Conservation (phyloP, 2,888 invertebrate genomes). For the Pseudococcus jackbeardsleyi region DNA sequence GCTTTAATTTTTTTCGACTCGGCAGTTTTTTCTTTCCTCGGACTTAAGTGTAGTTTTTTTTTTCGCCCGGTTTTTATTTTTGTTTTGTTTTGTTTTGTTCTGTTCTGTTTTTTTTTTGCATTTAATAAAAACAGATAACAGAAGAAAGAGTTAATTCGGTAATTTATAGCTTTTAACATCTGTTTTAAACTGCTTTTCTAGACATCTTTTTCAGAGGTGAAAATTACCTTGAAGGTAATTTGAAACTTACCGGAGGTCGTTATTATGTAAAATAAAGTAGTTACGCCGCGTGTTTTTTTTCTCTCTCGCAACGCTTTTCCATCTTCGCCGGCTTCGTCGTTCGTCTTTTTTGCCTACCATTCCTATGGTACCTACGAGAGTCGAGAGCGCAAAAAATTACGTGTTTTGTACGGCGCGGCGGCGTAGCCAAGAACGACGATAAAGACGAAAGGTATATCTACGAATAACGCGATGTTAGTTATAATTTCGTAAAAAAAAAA, state of each 20-base stretch:
- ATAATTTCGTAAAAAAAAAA: background rate
- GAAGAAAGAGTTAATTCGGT: slow-evolving; percentile 63
- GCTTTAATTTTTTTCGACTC: slow-evolving; percentile 50
- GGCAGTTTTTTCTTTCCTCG: background rate
- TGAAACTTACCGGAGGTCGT: slow-evolving; percentile 60
- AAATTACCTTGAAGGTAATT: slow-evolving; percentile 63
- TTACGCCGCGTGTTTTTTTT: slow-evolving; percentile 36
- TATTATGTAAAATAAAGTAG: slow-evolving; percentile 63
- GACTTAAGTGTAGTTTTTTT: slow-evolving; percentile 37
- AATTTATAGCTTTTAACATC: slow-evolving; percentile 63
- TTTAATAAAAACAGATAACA: slow-evolving; percentile 64
- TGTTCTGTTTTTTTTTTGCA: slow-evolving; percentile 45
- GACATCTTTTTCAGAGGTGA: slow-evolving; percentile 64
- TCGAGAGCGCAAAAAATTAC: background rate
- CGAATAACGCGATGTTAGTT: background rate
- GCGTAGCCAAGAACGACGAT: background rate
- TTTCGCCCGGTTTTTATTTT: background rate
- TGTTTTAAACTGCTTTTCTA: slow-evolving; percentile 62
- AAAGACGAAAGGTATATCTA: background rate
- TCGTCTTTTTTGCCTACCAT: background rate
- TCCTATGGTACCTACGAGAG: background rate
- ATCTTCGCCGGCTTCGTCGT: background rate
- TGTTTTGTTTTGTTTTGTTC: too few relatives aligned
- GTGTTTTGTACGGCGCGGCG: background rate
- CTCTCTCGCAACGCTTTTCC: background rate